These are phyloP conservation scores for Drosophila rufa DNA, from an alignment of 1,140 invertebrate genomes.

Conservation along the genomic window DNA sequence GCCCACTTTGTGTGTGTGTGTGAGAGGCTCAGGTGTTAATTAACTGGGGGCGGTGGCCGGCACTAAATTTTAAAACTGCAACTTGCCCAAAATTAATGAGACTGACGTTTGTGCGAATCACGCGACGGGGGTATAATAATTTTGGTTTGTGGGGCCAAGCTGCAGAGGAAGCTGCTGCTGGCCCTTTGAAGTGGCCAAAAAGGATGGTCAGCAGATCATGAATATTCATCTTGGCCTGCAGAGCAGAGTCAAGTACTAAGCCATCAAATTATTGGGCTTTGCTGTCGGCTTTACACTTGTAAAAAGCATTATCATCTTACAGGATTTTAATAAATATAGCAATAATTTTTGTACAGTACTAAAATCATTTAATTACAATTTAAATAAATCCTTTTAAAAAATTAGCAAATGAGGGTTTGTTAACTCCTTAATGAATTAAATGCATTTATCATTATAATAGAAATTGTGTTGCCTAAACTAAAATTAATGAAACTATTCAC, in stretches of 20 bases:
- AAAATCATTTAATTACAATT: too few relatives aligned
- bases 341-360: too few relatives aligned
- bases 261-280: background rate
- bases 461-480: too few relatives aligned
- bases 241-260: background rate
- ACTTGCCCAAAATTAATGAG: conserved; percentile 70
- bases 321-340: too few relatives aligned
- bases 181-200: conserved; percentile 23
- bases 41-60: conserved; percentile 54
- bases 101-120: conserved; percentile 63
- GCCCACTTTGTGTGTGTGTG: conserved; percentile 15
- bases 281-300: background rate
- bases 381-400: too few relatives aligned
- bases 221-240: conserved; percentile 21
- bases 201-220: conserved; percentile 13
- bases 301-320: background rate
- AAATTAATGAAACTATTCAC: background rate
- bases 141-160: conserved; percentile 4
- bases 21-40: conserved; percentile 67
- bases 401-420: too few relatives aligned
- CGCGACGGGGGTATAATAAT: conserved; percentile 20
- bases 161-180: conserved; percentile 11
- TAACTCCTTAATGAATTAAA: too few relatives aligned
- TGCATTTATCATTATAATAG: too few relatives aligned
- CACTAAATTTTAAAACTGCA: conserved; percentile 79